phyloP scores from a whole-genome alignment of 2,888 invertebrate species.

The Mechanitis messenoides region DNA sequence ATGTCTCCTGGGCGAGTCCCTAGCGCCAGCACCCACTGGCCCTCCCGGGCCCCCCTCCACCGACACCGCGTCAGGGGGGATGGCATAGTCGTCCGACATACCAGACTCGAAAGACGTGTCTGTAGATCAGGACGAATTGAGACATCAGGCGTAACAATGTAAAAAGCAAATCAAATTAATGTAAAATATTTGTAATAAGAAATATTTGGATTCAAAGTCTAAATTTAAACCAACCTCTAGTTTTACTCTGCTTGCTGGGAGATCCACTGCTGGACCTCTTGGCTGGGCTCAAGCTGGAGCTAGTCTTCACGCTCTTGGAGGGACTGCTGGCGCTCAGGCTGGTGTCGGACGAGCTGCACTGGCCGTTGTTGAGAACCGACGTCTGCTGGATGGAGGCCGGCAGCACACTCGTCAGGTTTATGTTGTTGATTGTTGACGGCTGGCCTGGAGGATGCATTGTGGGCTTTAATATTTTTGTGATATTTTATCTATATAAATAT shows the following conservation, averaged over 20 bases:
- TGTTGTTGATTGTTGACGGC: constrained; percentile 62
- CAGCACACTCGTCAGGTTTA: constrained; percentile 53
- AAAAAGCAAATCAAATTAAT: too few relatives aligned
- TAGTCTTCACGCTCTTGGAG: constrained; percentile 90
- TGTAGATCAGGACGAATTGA: constrained; percentile 45
- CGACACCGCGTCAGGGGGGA: constrained; percentile 95
- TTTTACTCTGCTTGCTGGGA: constrained; percentile 85
- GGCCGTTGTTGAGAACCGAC: constrained; percentile 52
- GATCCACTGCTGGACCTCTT: constrained; percentile 89
- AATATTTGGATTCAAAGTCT: too few relatives aligned
- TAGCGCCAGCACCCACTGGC: constrained; percentile 17
- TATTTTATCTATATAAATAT: too few relatives aligned
- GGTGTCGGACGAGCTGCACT: constrained; percentile 72
- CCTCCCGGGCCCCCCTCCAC: constrained; percentile 66
- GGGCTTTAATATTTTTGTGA: too few relatives aligned
- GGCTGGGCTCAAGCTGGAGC: constrained; percentile 89
- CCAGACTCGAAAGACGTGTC: constrained; percentile 95
- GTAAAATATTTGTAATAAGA: too few relatives aligned
- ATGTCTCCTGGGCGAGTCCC: constrained; percentile 70
- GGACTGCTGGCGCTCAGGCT: constrained; percentile 86
- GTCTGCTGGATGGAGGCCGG: constrained; percentile 60
- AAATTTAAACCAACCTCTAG: constrained; percentile 78
- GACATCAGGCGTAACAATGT: too few relatives aligned
- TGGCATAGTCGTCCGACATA: constrained; percentile 96
- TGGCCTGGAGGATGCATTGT: constrained; percentile 35